These are phyloP conservation scores for Triplophysa bombifrons DNA, from an alignment of 2,797 vertebrate species.

Conservation along the genomic window DNA sequence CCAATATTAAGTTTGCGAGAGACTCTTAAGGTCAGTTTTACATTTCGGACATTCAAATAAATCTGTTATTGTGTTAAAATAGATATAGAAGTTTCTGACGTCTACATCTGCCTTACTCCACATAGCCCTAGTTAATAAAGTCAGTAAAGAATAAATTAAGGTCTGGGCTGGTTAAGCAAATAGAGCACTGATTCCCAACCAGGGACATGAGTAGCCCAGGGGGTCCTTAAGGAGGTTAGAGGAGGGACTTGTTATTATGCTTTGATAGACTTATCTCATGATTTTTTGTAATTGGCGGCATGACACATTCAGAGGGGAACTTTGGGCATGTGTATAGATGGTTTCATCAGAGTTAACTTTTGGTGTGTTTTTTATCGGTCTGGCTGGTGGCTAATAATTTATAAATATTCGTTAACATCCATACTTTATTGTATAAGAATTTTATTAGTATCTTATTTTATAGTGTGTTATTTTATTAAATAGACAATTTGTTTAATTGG, in stretches of 20 bases:
- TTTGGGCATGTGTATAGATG: too few species aligned
- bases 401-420: too few species aligned
- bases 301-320: too few species aligned
- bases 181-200: background rate
- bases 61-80: too few species aligned
- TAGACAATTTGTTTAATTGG: too few species aligned
- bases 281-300: background rate
- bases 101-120: constrained; percentile 4
- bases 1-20: background rate
- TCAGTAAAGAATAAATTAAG: constrained; percentile 25
- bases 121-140: constrained; percentile 32
- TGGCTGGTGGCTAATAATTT: too few species aligned
- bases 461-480: too few species aligned
- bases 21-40: background rate
- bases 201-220: background rate
- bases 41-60: background rate
- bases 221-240: background rate
- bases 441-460: too few species aligned
- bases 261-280: background rate
- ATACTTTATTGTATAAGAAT: too few species aligned
- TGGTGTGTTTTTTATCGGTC: too few species aligned
- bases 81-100: background rate
- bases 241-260: background rate
- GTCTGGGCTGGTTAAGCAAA: constrained; percentile 6
- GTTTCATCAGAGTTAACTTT: too few species aligned